Percentiles rank a stretch among this genome's conserved stretches.
These are phyloP conservation scores for Serilophus lunatus DNA, from an alignment of 2,113 vertebrate species.

Conservation along the genomic window DNA sequence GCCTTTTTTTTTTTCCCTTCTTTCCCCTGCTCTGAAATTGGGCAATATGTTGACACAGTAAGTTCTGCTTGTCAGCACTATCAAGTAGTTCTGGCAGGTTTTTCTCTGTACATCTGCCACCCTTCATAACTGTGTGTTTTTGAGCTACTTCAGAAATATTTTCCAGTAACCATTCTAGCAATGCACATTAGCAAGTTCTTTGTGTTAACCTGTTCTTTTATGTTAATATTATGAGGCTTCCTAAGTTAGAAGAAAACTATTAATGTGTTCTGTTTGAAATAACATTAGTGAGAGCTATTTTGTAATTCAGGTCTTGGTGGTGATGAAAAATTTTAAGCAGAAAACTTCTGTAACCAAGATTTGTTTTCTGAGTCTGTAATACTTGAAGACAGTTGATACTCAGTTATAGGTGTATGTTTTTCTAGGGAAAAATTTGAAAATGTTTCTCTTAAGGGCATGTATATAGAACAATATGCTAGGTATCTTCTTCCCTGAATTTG, in stretches of 20 bases:
- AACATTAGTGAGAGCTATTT: neutral
- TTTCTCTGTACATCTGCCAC: neutral
- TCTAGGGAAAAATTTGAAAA: neutral
- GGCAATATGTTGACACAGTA: constrained; percentile 32
- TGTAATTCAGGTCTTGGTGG: neutral
- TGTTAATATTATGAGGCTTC: neutral
- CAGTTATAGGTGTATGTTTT: neutral
- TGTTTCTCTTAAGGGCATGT: neutral
- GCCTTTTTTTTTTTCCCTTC: neutral
- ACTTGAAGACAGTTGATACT: neutral
- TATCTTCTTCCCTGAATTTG: neutral
- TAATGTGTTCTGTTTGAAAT: neutral
- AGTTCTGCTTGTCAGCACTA: constrained; percentile 39
- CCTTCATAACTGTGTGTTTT: neutral
- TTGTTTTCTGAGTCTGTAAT: neutral
- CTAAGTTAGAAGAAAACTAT: neutral
- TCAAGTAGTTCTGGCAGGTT: constrained; percentile 40
- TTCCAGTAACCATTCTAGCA: neutral
- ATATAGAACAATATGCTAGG: neutral
- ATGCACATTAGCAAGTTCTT: neutral
- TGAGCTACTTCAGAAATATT: neutral
- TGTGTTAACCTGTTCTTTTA: neutral
- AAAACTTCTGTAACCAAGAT: neutral
- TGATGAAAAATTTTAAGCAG: neutral
- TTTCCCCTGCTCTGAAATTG: neutral